Conservation (phyloP, 2,113 vertebrate species). For the Scomber colias region DNA sequence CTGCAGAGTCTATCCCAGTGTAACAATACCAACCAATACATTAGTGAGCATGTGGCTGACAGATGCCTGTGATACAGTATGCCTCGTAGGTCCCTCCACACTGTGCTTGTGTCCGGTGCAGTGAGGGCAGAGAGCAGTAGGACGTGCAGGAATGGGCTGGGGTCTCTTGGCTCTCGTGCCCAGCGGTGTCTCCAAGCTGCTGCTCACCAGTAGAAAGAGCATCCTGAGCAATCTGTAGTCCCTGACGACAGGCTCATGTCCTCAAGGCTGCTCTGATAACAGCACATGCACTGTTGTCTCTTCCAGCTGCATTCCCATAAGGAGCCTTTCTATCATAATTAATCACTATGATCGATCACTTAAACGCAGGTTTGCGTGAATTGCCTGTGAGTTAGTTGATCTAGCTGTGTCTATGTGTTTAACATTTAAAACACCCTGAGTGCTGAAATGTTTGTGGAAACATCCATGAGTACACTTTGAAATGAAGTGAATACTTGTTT, state of each 20-base stretch:
- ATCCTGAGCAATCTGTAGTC: conserved; percentile 35
- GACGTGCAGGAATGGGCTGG: conserved; percentile 16
- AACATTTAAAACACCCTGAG: too few relatives aligned
- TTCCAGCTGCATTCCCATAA: background rate
- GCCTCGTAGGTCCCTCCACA: conserved; percentile 20
- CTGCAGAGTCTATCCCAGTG: background rate
- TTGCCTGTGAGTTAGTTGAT: too few relatives aligned
- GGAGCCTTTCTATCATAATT: too few relatives aligned
- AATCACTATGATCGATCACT: too few relatives aligned
- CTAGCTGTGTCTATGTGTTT: too few relatives aligned
- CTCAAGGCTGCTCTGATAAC: background rate
- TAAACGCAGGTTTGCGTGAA: too few relatives aligned
- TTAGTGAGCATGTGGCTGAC: background rate
- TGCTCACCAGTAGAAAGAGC: background rate
- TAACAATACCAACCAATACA: background rate
- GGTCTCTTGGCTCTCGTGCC: conserved; percentile 4
- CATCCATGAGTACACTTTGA: too few relatives aligned
- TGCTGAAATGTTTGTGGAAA: too few relatives aligned
- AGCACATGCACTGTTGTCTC: background rate
- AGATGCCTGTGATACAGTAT: conserved; percentile 14
- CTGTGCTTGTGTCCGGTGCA: conserved; percentile 10
- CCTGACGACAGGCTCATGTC: conserved; percentile 4
- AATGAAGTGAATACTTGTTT: too few relatives aligned
- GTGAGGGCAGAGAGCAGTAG: conserved; percentile 20
- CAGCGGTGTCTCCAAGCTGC: conserved; percentile 11